Conservation (phyloP, 2,888 invertebrate species). For the Geophilus truncorum region DNA sequence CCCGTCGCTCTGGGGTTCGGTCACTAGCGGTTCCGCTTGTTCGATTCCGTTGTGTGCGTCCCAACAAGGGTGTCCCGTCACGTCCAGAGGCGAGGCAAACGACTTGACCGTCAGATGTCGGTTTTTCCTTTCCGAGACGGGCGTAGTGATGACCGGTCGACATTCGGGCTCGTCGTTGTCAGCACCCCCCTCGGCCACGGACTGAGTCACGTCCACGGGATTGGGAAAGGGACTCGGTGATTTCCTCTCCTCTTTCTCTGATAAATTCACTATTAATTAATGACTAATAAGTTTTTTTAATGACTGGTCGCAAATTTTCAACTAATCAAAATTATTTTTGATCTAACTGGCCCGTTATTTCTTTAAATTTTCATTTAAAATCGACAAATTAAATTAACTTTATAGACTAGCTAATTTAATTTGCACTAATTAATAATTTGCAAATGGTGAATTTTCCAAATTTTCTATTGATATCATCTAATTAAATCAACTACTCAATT, state of each 20-base stretch:
- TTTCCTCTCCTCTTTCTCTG: slow-evolving; percentile 30
- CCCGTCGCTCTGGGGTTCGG: slow-evolving; percentile 32
- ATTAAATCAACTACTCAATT: too few species aligned
- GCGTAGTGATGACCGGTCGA: slow-evolving; percentile 34
- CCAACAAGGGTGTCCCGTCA: slow-evolving; percentile 19
- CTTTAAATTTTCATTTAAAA: too few species aligned
- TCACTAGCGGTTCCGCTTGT: slow-evolving; percentile 30
- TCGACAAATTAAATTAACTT: too few species aligned
- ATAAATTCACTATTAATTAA: not conserved
- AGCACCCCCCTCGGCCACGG: not conserved
- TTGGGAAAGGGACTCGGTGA: slow-evolving; percentile 33
- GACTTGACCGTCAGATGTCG: not conserved
- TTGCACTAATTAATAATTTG: too few species aligned
- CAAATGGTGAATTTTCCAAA: too few species aligned
- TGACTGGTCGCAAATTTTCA: too few species aligned
- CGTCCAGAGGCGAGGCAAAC: not conserved
- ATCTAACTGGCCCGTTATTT: too few species aligned
- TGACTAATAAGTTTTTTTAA: too few species aligned
- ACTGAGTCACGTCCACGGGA: slow-evolving; percentile 28
- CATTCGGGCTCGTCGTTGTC: not conserved
- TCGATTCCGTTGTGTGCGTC: not conserved
- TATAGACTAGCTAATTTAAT: too few species aligned
- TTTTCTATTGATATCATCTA: too few species aligned
- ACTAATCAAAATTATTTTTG: too few species aligned
- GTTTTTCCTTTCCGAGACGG: slow-evolving; percentile 33